Base-by-base conservation (phyloP, 2,888 invertebrate genomes). In the Chloromyia formosa region DNA sequence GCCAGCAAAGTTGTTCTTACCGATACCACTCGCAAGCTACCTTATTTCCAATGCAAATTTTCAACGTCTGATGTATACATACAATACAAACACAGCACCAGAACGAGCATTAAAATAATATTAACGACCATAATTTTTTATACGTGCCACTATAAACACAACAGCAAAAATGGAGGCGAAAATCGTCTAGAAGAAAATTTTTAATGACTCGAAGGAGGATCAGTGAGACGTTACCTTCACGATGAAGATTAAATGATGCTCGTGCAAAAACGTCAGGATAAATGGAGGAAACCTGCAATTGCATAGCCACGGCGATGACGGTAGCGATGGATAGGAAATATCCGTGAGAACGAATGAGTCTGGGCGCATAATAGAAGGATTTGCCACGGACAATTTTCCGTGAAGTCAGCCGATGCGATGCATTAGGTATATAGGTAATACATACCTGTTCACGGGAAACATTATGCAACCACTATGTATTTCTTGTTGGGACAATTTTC, bases 71-170 rank as follows among this genome's bases (percentile, higher is more conserved):
- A 68, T 53, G 68, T 23, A n/a, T n/a, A n/a, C n/a, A n/a, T n/a
- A n/a, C 14, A 68, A n/a, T 53, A 68, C 27, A 40, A 42, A 64
- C 54, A 69, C 54, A 69, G 23, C 69, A 69, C 12, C 54, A 16
- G n/a, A 54, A 69, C 54, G 10, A 54, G 69, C 54, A 69, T 69
- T 45, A 69, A 56, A 69, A 69, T 54, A 53, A 69, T 54, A 69
- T 54, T 54, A 54, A 69, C 69, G 69, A 56, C 69, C 69, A 56
- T 54, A 42, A 69, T 69, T 69, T 66, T 49, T 66, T 35, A 66
- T 49, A 22, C 45, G 40, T 49, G 49, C 12, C 60, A 23, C 40
- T 3, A 42, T 62, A 62, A 62, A 42, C 40, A 62, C 42, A 42
- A 18, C 23, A 23, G 22, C 10, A 62, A 62, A 49, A 49, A n/a